Evolutionary conservation across 2,888 invertebrate genomes (phyloP), one percentile per base, ranked within the genome.

Genomic region (Tachina lurida): DNA sequence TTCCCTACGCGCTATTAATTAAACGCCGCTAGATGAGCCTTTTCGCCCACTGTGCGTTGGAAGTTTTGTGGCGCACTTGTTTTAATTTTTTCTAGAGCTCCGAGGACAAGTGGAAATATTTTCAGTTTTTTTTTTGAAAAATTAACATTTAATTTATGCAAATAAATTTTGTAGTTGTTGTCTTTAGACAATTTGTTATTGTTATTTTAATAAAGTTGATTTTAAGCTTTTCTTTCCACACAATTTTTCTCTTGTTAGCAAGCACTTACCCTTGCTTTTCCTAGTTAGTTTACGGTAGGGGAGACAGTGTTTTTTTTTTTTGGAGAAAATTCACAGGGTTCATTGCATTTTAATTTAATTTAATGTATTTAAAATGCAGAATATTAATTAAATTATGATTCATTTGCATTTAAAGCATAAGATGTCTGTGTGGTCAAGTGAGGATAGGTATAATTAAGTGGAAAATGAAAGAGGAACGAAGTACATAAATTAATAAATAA

Each of bases 131-230:
- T 41, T 15, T 1, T 5, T 5, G 19, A 52, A 41, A 75, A 62
- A 43, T 65, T 63, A 82, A 83, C 49, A 60, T 82, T 79, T 86
- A 86, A 86, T 86, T 82, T 86, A 86, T 86, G 82, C 74, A 86
- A 86, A 82, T 83, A 79, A 79, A 70, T 75, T 63, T 74, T 54
- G 31, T 77, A 71, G 68, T 71, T 75, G 49, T 71, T 80, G 70
- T 80, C 58, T 43, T 75, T 84, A 47, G 58, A 71, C 17, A 73
- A 78, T 63, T 82, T 76, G 75, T 78, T 83, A 67, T 84, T 83
- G 54, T 73, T 83, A 63, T 83, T 65, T 67, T 58, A 60, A 58
- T 67, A 71, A 77, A 73, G 65, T 83, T 74, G 73, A 77, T 63
- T 71, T 79, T 76, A 65, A 79, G 70, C 47, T 71, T 84, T 68